Evolutionary conservation across 2,113 vertebrate genomes (phyloP).

Genomic region (Malurus alboscapulatus): DNA sequence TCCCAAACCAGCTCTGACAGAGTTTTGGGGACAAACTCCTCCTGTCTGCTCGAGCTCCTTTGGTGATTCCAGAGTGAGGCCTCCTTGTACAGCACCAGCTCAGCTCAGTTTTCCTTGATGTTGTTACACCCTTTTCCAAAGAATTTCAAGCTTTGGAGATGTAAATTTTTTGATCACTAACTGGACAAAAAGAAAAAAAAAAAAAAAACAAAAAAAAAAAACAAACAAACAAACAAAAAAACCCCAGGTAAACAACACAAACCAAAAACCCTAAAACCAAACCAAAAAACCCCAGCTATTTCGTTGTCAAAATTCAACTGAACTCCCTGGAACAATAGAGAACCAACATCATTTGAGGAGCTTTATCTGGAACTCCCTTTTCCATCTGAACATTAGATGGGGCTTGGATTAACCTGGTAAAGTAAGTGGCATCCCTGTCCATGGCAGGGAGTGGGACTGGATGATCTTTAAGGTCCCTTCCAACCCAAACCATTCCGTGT

Average conservation of each 20-base stretch:
- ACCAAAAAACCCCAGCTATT: not conserved
- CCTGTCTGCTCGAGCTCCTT: not conserved
- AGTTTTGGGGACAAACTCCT: not conserved
- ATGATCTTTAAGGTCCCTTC: too few species aligned
- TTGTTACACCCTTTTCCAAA: not conserved
- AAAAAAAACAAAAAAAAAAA: accelerated
- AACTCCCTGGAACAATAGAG: not conserved
- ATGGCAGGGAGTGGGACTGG: not conserved
- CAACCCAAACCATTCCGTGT: not conserved
- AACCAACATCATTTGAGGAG: not conserved
- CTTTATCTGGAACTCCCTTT: not conserved
- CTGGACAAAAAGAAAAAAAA: not conserved
- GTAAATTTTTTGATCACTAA: not conserved
- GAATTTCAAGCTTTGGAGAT: not conserved
- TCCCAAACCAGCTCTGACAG: not conserved
- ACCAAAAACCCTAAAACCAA: not conserved
- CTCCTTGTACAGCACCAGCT: too few species aligned
- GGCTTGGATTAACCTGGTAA: not conserved
- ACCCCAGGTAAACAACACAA: not conserved
- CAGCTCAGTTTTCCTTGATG: not conserved
- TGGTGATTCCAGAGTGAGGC: not conserved
- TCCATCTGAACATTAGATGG: not conserved
- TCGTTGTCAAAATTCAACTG: not conserved
- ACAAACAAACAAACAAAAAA: too few species aligned
- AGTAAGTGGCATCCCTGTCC: not conserved